Base-by-base conservation (phyloP, 2,888 invertebrate species). In the Carterocephalus palaemon region DNA sequence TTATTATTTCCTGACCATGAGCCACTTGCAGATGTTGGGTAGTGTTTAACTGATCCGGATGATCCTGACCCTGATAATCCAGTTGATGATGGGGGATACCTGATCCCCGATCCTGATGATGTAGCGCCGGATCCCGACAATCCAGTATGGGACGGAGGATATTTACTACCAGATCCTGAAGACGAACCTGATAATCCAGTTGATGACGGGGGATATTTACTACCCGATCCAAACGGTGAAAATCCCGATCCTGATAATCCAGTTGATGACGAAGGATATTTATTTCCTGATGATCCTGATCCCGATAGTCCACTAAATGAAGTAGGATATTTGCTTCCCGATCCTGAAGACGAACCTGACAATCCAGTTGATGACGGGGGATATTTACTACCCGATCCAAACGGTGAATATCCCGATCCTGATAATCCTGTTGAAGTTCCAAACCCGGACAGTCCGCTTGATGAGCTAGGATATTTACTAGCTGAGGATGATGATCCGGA, bases 181-280 rank as follows among this genome's bases (percentile, higher is more conserved):
- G 51, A 34, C 2, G 45, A 39, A 8, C 66, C 62, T 2, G 60
- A 62, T 2, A 56, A 28, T 4, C 60, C 60, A 13, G 45, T 23
- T 3, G 53, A 49, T 3, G 57, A 51, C 2, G 54, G 47, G 7
- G 62, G 54, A 4, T 59, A 59, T 19, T 53, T 54, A 2, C 26
- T 24, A 3, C 7, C 6, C n/a, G 42, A 28, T 9, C 19, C 33
- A n/a, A n/a, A n/a, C n/a, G n/a, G n/a, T 10, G 28, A 9, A 17
- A 2, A 10, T 17, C 2, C 4, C 1, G 2, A 13, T 9, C 36
- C 36, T 7, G 39, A 39, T 2, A 29, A 16, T 3, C 29, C 29
- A 2, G 16, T 2, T 2, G 22, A 39, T 3, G 41, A 32, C 31
- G 47, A 8, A 49, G 48, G 23, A 52, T 52, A 8, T 38, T 47